Base-by-base conservation (phyloP, 2,888 invertebrate genomes). In the Synanthedon myopaeformis region DNA sequence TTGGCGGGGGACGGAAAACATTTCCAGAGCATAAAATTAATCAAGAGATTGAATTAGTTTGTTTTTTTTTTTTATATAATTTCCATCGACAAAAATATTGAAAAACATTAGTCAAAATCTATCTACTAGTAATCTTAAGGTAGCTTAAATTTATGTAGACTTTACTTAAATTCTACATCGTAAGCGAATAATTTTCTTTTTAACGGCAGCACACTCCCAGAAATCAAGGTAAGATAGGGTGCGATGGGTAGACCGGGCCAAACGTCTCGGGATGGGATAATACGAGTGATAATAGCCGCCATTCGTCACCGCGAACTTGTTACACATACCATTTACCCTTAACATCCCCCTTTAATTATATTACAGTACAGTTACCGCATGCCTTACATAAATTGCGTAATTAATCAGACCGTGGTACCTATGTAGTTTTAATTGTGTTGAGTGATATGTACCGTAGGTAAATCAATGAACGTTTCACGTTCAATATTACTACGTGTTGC, bases 241-340 rank as follows among this genome's bases (percentile, higher is more conserved):
- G 65, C 61, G 58, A 62, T 58, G 63, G 64, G 65, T 65, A 61
- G 60, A 56, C 59, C 55, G 58, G 60, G 63, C 62, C 62, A 45
- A 45, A 61, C 65, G 63, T 64, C 72, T 71, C 63, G 62, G 69
- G 64, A 69, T 59, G 41, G 74, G 75, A 73, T 79, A 82, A 83
- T 80, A 78, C 73, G 73, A 73, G 80, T 72, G 79, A 82, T 85
- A 80, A 82, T 82, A 79, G 69, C 74, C 67, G 65, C 69, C 78
- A 82, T 83, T 74, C 67, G 70, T 82, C 80, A 79, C 74, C 61
- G 69, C 65, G 63, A 61, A 65, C 61, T 65, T 68, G 70, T 74
- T 72, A 73, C 72, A 71, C 72, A 66, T 70, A 60, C 68, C 70
- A 71, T 76, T 71, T 72, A 67, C 72, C 72, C 72, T 67, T 55